phyloP scores from a whole-genome alignment of 1,140 invertebrate species.

The Leptinotarsa defecta region DNA sequence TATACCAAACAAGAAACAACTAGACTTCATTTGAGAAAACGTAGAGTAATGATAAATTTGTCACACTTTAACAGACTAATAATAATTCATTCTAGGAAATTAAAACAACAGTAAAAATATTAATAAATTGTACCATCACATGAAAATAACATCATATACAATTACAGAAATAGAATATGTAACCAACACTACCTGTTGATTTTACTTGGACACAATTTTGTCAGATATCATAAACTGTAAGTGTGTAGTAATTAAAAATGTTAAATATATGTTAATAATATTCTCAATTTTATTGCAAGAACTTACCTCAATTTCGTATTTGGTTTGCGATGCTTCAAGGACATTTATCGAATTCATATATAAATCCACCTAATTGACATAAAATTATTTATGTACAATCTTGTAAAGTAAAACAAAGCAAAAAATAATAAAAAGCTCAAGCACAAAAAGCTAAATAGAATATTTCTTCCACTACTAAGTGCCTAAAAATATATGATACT shows the following conservation, averaged over 20 bases:
- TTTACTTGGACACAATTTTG: no score
- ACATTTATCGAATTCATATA: conserved; percentile 50
- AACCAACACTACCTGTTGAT: no score
- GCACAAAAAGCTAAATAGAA: background rate
- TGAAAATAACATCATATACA: background rate
- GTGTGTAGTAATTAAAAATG: no score
- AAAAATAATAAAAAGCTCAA: conserved; percentile 32
- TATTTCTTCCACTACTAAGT: background rate
- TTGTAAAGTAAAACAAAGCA: conserved; percentile 22
- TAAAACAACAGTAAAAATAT: no score
- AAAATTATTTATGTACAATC: background rate
- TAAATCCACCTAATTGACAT: conserved; percentile 46
- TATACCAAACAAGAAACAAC: conserved; percentile 25
- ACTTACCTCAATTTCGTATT: conserved; percentile 47
- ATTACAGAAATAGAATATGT: background rate
- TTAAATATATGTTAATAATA: no score
- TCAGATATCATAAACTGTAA: no score
- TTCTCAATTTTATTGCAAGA: background rate
- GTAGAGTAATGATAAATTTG: background rate
- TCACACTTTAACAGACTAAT: no score
- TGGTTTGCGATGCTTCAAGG: conserved; percentile 48
- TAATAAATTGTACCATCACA: no score
- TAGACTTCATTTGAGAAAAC: background rate
- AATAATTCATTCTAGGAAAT: no score
- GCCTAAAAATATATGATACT: background rate